Evolutionary conservation across 53 echinoderm and acorn worm genomes (phyloP), one percentile per base, ranked within the genome.

Genomic region (Mesocentrotus franciscanus): DNA sequence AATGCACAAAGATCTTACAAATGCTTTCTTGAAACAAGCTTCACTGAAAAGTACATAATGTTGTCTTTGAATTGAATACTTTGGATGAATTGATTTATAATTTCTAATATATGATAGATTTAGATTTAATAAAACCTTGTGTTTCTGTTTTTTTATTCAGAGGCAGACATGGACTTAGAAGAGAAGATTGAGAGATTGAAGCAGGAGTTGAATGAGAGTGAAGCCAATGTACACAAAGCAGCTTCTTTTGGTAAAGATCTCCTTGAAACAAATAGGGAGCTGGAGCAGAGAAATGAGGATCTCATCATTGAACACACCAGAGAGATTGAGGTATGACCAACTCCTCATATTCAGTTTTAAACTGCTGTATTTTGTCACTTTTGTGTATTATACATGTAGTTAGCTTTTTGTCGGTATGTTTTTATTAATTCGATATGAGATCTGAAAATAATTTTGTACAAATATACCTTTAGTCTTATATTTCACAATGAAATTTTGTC

Each of bases 211-310:
- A 39, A 90, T 8, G 96, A 96, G 57, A 96, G 95, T 61, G 92
- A 93, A 42, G 95, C 94, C 59, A 96, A 97, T 90, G 32, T 98
- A 35, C 60, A 92, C 11, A 90, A 94, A 71, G 97, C 99, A 13
- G 99, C 98, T 12, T 66, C 96, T 58, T 96, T 97, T 75, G 99
- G 99, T 26, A 98, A 99, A 75, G 79, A 95, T 64, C 95, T 99
- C 8, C 95, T 99, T 79, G 98, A 99, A 78, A 95, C 96, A 32
- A 99, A 98, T 74, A 94, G 97, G 36, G 96, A 97, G 62, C 91
- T 97, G 60, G 98, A 96, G 85, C 93, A 94, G 22, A 93, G 94
- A 57, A 90, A 95, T 33, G 99, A 99, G 59, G 78, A 96, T 60
- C 93, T 97, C 55, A 90, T 94, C 49, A 81, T 95, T 30, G 98